Percentiles rank a stretch among this genome's conserved stretches.
Conservation (phyloP, 2,113 vertebrate species). For the Passer montanus region DNA sequence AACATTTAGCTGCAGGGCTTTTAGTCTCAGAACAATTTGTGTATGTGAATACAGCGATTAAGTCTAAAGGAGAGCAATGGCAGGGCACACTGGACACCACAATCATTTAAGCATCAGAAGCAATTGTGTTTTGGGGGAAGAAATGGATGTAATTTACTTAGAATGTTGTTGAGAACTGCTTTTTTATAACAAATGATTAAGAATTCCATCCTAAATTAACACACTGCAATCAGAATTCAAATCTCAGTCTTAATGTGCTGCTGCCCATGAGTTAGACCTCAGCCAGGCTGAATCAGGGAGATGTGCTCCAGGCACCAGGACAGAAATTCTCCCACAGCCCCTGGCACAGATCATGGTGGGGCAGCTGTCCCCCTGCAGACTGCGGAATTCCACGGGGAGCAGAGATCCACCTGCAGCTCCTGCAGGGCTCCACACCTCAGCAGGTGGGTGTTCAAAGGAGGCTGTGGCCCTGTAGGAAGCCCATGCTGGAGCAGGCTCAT, state of each 20-base stretch:
- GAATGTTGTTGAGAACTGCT: not conserved
- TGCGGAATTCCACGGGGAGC: not conserved
- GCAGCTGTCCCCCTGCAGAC: not conserved
- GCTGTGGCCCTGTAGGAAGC: not conserved
- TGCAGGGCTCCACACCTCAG: accelerated
- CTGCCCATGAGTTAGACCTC: not conserved
- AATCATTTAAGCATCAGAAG: not conserved
- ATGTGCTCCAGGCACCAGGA: accelerated
- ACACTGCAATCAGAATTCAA: not conserved
- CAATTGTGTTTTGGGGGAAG: not conserved
- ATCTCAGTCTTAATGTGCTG: not conserved
- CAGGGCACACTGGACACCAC: not conserved
- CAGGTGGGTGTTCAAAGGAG: not conserved
- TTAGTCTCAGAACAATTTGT: not conserved
- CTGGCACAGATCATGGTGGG: not conserved
- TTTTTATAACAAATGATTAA: not conserved
- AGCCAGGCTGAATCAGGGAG: not conserved
- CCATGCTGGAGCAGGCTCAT: accelerated
- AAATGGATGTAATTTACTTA: not conserved
- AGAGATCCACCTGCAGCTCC: not conserved
- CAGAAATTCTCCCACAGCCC: not conserved
- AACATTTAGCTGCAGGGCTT: not conserved
- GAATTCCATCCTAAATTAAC: not conserved
- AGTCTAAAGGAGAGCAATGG: not conserved
- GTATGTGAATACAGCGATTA: not conserved